phyloP scores from a whole-genome alignment of 2,888 invertebrate genomes.

The Philhelius pedissequus region DNA sequence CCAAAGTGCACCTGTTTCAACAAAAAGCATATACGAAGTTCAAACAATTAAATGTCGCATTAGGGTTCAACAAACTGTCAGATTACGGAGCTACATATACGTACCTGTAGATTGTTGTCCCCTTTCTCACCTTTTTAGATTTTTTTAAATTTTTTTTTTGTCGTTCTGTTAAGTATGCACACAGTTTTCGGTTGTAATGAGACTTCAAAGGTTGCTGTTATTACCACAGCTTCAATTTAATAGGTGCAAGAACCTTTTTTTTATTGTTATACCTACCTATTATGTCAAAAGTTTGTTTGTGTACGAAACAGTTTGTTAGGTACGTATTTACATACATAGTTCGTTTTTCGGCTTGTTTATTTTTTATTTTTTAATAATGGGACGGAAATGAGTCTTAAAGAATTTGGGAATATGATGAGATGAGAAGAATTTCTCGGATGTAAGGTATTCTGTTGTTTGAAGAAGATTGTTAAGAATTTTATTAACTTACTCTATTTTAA shows the following conservation, averaged over 20 bases:
- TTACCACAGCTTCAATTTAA: conserved; percentile 45
- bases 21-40: neutral
- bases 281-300: conserved; percentile 1
- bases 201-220: neutral
- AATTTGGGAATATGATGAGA: neutral
- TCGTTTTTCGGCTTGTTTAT: neutral
- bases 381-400: conserved; percentile 4
- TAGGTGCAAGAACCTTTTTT: conserved; percentile 55
- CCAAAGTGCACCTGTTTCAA: neutral
- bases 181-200: neutral
- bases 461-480: neutral
- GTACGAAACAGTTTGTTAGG: neutral
- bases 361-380: neutral
- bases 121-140: neutral
- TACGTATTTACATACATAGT: neutral
- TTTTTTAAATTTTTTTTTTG: too few relatives aligned
- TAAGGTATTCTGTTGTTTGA: neutral
- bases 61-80: conserved; percentile 11
- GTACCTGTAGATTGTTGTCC: conserved; percentile 3
- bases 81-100: neutral
- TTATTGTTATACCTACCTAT: too few relatives aligned
- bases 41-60: neutral
- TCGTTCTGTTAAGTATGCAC: neutral
- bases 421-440: neutral
- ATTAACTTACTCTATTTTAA: neutral